These are phyloP conservation scores for Sylvia borin DNA, from an alignment of 2,797 vertebrate genomes.

Conservation along the genomic window DNA sequence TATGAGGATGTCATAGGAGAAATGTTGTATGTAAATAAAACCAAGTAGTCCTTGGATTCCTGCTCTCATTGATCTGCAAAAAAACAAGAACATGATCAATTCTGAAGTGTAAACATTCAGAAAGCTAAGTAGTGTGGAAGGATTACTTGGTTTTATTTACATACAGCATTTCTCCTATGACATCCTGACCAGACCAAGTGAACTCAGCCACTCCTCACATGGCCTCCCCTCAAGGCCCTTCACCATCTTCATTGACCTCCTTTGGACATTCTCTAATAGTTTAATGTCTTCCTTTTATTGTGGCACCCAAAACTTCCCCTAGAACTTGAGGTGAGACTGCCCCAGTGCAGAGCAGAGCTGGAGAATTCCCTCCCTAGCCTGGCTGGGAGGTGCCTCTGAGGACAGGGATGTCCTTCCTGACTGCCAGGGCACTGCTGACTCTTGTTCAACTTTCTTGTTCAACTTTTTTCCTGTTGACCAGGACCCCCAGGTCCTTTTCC, in stretches of 20 bases:
- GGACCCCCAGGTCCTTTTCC: neutral
- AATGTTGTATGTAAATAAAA: neutral
- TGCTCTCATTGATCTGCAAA: too few species aligned
- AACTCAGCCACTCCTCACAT: accelerated
- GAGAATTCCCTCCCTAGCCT: accelerated
- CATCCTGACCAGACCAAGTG: neutral
- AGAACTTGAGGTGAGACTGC: accelerated
- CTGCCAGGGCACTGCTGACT: neutral
- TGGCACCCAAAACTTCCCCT: neutral
- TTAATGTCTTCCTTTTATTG: neutral
- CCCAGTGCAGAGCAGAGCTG: neutral
- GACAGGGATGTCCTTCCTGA: neutral
- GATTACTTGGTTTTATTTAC: too few species aligned
- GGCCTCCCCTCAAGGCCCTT: neutral
- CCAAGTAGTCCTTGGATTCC: neutral
- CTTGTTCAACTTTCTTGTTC: accelerated
- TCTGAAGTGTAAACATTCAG: too few species aligned
- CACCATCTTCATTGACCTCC: accelerated
- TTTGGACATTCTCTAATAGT: neutral
- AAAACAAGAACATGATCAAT: too few species aligned
- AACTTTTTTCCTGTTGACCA: accelerated
- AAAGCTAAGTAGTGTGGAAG: too few species aligned
- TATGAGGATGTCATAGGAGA: neutral
- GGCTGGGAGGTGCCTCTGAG: too few species aligned
- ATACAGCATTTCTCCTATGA: too few species aligned